Percentiles rank a stretch among this genome's conserved stretches.
These are phyloP conservation scores for Tipula helvola DNA, from an alignment of 2,888 invertebrate genomes.

Conservation along the genomic window DNA sequence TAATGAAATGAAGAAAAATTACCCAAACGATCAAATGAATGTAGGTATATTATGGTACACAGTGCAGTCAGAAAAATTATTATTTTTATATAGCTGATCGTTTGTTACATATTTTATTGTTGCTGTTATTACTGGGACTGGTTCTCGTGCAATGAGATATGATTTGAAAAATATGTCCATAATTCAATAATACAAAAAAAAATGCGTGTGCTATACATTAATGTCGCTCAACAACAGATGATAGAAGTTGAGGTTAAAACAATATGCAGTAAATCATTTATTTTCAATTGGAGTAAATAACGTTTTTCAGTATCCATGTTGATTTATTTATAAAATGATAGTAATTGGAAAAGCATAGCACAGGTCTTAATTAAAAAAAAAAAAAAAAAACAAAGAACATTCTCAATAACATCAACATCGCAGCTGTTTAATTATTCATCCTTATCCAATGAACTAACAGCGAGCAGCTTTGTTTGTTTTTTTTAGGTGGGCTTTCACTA, in stretches of 20 bases:
- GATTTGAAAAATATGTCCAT: neutral
- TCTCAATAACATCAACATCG: no score
- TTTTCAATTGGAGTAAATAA: neutral
- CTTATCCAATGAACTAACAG: no score
- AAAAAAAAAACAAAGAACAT: no score
- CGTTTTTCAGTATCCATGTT: no score
- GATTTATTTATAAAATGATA: no score
- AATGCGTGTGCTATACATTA: neutral
- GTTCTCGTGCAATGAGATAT: neutral
- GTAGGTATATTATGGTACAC: neutral
- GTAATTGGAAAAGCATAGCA: no score
- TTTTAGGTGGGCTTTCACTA: no score
- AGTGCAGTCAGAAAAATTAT: neutral
- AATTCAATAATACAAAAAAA: neutral
- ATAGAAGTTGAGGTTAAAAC: neutral
- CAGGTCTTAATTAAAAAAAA: no score
- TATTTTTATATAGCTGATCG: neutral
- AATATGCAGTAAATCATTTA: neutral
- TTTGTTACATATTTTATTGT: neutral
- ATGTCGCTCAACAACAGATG: neutral
- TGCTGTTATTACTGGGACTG: neutral
- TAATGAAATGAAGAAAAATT: neutral
- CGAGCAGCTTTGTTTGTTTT: no score
- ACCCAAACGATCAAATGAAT: neutral
- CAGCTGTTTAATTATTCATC: no score